Evolutionary conservation across 2,113 vertebrate genomes (phyloP), one percentile per base, ranked within the genome.

Genomic region (Eurypyga helias): DNA sequence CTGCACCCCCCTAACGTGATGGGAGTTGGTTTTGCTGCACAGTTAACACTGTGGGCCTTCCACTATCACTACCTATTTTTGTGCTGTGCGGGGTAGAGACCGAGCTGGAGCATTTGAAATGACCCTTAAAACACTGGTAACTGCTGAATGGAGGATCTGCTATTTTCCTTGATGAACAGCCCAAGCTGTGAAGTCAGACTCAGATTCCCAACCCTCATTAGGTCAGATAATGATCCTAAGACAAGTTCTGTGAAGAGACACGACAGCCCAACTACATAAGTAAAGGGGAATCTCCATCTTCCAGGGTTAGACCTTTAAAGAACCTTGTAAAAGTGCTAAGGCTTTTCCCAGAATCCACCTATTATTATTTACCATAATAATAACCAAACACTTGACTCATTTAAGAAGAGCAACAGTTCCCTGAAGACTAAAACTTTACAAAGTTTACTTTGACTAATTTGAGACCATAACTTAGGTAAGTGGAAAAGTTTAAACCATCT

Each of bases 141-240:
- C 36, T 93, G 31, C 46, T 86, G 54, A 48, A 83, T 21, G 26
- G 13, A 10, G 19, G 36, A 28, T 65, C 54, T 43, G 31, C 6
- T 72, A 34, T 57, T 80, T 83, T 72, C 45, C 57, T 88, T 79
- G 33, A 64, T 1, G 1, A 58, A 62, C 4, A 94, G 33, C 26
- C 33, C 41, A 69, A 69, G 45, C 36, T 46, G 10, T 71, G 89
- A 58, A 70, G 61, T 73, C 16, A 51, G 61, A 18, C 14, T 11
- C 41, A 45, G 55, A 14, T 95, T 84, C 70, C 65, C 46, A 85
- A 3, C 6, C 16, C n/a, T 58, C 34, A 83, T 24, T 14, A 86
- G 38, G 64, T 24, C 3, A 2, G 24, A 26, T 41, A 65, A 46
- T 0, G 0, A 49, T n/a, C 12, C 16, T 77, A 83, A 24, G 55